A percentile compares a stretch with the other conserved stretches of the same genome.
These are phyloP conservation scores for Tragelaphus strepsiceros DNA, from an alignment of 2,113 vertebrate species.

Conservation along the genomic window DNA sequence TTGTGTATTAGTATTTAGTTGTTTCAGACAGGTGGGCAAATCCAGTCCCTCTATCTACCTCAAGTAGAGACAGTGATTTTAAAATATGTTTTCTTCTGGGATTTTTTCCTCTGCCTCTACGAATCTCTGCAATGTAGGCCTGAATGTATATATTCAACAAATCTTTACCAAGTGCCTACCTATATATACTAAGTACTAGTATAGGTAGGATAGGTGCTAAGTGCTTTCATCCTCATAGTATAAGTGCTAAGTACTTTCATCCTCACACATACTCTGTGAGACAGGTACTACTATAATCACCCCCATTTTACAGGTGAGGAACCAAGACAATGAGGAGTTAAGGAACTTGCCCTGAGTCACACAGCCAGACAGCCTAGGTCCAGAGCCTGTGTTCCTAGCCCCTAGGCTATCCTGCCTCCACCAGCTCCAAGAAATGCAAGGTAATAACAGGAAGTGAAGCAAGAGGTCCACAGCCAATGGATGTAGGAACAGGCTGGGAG, in stretches of 20 bases:
- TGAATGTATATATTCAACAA: not conserved
- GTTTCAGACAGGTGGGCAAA: not conserved
- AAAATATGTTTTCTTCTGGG: not conserved
- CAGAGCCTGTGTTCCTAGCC: not conserved
- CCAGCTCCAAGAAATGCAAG: not conserved
- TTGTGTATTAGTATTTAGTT: not conserved
- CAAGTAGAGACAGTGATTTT: not conserved
- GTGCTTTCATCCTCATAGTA: not conserved
- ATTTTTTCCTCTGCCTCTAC: not conserved
- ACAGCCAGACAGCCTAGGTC: not conserved
- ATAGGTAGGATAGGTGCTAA: not conserved
- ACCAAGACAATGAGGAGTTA: not conserved
- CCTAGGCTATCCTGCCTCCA: too few species aligned
- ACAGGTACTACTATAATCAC: not conserved
- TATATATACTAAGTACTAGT: too few species aligned
- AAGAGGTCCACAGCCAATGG: not conserved
- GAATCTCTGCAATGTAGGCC: not conserved
- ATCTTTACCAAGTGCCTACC: not conserved
- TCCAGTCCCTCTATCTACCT: not conserved
- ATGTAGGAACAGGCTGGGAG: not conserved
- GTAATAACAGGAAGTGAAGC: not conserved
- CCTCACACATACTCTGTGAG: not conserved
- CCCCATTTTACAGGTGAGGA: not conserved
- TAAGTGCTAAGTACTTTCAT: not conserved
- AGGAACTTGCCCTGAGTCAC: not conserved